phyloP scores from a whole-genome alignment of 2,888 invertebrate species.

The Protula sp. region DNA sequence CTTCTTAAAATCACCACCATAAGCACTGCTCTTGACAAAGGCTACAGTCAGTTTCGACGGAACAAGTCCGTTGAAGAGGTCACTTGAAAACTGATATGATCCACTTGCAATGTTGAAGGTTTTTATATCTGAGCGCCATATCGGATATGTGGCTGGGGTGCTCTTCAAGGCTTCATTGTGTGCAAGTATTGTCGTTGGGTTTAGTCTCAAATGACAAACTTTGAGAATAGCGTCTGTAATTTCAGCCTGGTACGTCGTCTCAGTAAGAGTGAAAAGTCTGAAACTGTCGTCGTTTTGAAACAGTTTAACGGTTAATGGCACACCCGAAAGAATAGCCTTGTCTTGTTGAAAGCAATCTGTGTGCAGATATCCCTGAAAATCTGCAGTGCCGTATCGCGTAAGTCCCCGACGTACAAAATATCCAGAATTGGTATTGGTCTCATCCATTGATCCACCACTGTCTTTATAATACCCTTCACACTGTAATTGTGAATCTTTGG shows the following conservation, averaged over 20 bases:
- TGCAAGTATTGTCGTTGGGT: not conserved
- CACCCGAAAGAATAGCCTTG: not conserved
- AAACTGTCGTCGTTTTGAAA: not conserved
- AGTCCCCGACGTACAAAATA: not conserved
- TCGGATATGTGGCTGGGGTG: not conserved
- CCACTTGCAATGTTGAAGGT: not conserved
- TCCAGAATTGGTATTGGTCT: not conserved
- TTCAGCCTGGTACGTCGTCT: not conserved
- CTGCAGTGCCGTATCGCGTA: not conserved
- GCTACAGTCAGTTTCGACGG: not conserved
- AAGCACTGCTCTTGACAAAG: not conserved
- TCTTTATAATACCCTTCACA: not conserved
- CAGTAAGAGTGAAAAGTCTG: not conserved
- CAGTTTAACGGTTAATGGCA: not conserved
- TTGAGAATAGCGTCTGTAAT: slow-evolving; percentile 2
- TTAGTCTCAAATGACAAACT: not conserved
- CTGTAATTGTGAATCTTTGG: too few species aligned
- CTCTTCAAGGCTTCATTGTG: not conserved
- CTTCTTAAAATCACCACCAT: not conserved
- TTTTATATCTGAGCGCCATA: not conserved
- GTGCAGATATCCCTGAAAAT: not conserved
- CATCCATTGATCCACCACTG: not conserved
- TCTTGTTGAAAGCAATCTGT: not conserved
- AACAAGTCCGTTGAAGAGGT: too few species aligned
- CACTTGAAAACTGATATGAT: too few species aligned